A percentile compares a stretch with the other conserved stretches of the same genome.
Conservation (phyloP, 2,888 invertebrate genomes). For the Brachypterus glaber region DNA sequence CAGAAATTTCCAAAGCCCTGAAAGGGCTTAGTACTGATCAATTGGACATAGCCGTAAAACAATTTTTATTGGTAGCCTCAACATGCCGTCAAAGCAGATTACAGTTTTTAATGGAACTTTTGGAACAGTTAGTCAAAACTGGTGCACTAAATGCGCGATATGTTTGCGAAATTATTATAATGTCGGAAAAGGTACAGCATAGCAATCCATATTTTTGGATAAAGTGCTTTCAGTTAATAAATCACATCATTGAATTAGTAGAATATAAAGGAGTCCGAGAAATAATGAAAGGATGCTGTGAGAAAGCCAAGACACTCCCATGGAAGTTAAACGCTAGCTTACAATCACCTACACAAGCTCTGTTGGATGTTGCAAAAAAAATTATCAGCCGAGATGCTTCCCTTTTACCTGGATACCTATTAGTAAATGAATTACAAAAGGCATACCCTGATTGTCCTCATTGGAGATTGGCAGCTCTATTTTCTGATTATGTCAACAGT, state of each 20-base stretch:
- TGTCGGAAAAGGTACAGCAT: constrained; percentile 72
- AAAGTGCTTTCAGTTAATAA: constrained; percentile 73
- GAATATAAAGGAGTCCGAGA: constrained; percentile 93
- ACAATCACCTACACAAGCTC: constrained; percentile 69
- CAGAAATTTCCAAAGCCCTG: constrained; percentile 59
- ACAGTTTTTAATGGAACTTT: constrained; percentile 61
- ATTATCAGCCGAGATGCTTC: constrained; percentile 91
- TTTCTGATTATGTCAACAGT: constrained; percentile 85
- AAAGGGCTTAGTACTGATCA: constrained; percentile 58
- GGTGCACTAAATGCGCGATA: constrained; percentile 68
- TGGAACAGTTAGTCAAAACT: constrained; percentile 61
- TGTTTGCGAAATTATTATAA: constrained; percentile 79
- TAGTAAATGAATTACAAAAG: constrained; percentile 91
- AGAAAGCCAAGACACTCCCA: constrained; percentile 78
- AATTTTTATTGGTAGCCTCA: constrained; percentile 65
- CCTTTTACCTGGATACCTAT: constrained; percentile 86
- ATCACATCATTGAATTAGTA: constrained; percentile 78
- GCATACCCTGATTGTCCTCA: constrained; percentile 83
- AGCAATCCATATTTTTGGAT: constrained; percentile 83
- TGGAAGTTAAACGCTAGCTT: constrained; percentile 68
- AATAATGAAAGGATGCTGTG: constrained; percentile 85
- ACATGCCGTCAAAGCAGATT: constrained; percentile 63
- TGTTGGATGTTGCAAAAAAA: constrained; percentile 73
- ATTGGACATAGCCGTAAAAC: constrained; percentile 64
- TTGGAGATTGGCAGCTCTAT: constrained; percentile 81